Conservation (phyloP, 2,888 invertebrate genomes). For the Heteromyza rotundicornis region DNA sequence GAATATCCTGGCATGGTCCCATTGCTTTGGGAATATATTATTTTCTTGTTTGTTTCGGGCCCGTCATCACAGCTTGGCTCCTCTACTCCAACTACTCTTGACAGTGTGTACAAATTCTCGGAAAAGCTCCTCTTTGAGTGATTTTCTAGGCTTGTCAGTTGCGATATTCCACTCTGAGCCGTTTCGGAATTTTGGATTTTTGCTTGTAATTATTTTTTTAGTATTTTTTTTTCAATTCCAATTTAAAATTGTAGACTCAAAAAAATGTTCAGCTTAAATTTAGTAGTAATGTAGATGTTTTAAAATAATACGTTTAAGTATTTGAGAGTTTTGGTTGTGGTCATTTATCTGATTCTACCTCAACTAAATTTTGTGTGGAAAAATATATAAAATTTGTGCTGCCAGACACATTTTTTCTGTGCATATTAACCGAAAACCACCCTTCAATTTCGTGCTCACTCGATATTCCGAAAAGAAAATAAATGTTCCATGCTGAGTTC, state of each 20-base stretch:
- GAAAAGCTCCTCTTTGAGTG: not conserved
- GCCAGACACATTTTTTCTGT: not conserved
- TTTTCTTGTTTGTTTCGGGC: slow-evolving; percentile 28
- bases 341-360: no score
- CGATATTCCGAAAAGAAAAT: slow-evolving; percentile 45
- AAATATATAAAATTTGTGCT: no score
- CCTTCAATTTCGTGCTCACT: slow-evolving; percentile 31
- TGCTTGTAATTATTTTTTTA: no score
- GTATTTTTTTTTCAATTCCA: no score
- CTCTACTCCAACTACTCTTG: slow-evolving; percentile 56
- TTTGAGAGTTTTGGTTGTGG: no score
- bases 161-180: not conserved
- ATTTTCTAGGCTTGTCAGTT: not conserved
- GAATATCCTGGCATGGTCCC: not conserved
- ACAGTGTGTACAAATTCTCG: not conserved
- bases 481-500: slow-evolving; percentile 28
- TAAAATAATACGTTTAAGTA: no score
- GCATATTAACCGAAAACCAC: not conserved
- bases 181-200: not conserved
- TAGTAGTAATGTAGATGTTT: no score
- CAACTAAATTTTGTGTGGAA: no score
- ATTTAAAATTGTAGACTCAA: no score
- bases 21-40: not conserved
- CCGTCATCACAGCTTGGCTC: slow-evolving; percentile 56
- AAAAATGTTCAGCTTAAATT: no score